A percentile compares a stretch with the other conserved stretches of the same genome.
Conservation (phyloP, 2,113 vertebrate species). For the Syngnathoides biaculeatus region DNA sequence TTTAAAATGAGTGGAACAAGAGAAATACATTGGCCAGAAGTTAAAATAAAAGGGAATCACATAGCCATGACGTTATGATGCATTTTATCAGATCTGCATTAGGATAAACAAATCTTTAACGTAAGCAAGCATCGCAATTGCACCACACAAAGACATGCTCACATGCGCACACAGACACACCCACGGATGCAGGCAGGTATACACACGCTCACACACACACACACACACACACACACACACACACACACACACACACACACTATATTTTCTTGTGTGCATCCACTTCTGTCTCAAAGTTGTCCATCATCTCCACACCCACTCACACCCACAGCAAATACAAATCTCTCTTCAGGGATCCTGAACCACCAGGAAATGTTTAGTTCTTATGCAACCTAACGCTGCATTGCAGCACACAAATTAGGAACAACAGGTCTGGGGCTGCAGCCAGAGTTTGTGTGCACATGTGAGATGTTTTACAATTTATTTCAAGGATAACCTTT, state of each 20-base stretch:
- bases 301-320: not conserved
- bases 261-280: not conserved
- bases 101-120: too few relatives aligned
- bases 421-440: not conserved
- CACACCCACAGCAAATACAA: not conserved
- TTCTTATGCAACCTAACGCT: constrained; percentile 3
- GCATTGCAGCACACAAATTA: constrained; percentile 2
- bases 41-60: not conserved
- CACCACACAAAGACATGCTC: too few relatives aligned
- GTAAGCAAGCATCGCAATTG: not conserved
- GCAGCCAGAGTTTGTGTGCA: constrained; percentile 1
- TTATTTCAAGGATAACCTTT: too few relatives aligned
- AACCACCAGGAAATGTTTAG: not conserved
- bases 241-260: too few relatives aligned
- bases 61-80: too few relatives aligned
- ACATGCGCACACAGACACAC: too few relatives aligned
- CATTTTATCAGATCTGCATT: too few relatives aligned
- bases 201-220: too few relatives aligned
- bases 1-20: constrained; percentile 9
- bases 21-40: constrained; percentile 1
- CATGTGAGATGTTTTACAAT: not conserved
- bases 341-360: not conserved
- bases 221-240: too few relatives aligned
- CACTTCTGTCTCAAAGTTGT: constrained; percentile 1
- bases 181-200: too few relatives aligned